A percentile compares a stretch with the other conserved stretches of the same genome.
These are phyloP conservation scores for Trichoplax adhaerens DNA, from an alignment of 37 sponge, comb jelly and placozoan species.

Conservation along the genomic window DNA sequence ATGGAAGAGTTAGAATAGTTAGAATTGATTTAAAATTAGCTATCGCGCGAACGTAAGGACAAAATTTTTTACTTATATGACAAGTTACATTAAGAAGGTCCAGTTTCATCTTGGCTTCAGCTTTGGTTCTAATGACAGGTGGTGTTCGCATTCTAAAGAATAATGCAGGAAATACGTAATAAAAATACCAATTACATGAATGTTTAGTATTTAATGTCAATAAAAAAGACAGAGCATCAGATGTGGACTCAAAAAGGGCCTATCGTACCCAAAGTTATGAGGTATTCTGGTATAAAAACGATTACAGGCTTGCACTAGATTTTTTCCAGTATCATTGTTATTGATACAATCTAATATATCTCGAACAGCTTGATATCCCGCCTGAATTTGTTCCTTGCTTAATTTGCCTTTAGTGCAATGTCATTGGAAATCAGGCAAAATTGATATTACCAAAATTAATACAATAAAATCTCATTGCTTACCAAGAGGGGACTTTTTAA, in stretches of 20 bases:
- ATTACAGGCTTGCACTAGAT: conserved; percentile 59
- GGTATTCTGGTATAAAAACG: conserved; percentile 81
- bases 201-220: too few species aligned
- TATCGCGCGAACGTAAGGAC: too few species aligned
- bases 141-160: conserved; percentile 50
- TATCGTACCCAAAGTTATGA: conserved; percentile 47
- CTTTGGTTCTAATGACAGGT: conserved; percentile 56
- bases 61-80: too few species aligned
- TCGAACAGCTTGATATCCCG: conserved; percentile 71
- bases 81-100: conserved; percentile 50
- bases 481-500: conserved; percentile 85
- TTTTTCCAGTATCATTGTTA: conserved; percentile 38
- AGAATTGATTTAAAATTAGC: too few species aligned
- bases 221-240: too few species aligned
- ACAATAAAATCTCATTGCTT: neutral
- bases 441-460: neutral
- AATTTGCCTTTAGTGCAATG: conserved; percentile 48
- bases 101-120: conserved; percentile 57
- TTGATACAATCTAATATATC: conserved; percentile 73
- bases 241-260: too few species aligned
- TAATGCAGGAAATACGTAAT: too few species aligned
- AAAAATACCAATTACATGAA: too few species aligned
- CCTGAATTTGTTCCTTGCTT: conserved; percentile 63
- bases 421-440: neutral
- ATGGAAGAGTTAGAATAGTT: too few species aligned